Conservation (phyloP, 2,888 invertebrate genomes). For the Pterostichus madidus region DNA sequence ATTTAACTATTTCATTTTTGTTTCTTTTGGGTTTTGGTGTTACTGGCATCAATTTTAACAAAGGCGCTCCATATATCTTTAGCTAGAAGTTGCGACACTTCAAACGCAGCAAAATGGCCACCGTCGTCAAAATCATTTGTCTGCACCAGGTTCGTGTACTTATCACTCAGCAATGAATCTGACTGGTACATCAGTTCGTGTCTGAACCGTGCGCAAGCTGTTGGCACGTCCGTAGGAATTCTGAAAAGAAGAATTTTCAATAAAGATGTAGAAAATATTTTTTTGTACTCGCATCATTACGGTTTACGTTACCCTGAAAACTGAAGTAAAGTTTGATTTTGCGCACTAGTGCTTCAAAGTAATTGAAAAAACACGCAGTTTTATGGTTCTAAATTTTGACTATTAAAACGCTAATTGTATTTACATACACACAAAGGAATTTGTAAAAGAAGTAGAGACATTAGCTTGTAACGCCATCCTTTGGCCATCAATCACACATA, state of each 20-base stretch:
- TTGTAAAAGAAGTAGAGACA: no score
- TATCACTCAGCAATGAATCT: slow-evolving; percentile 80
- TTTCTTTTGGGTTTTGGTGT: neutral
- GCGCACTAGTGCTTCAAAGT: no score
- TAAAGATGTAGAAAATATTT: neutral
- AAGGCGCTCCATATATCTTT: slow-evolving; percentile 84
- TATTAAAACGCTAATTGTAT: no score
- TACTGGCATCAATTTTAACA: slow-evolving; percentile 74
- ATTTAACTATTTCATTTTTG: no score
- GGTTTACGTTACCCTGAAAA: no score
- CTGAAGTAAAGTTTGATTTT: no score
- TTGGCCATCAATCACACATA: no score
- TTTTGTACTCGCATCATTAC: no score
- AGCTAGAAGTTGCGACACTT: slow-evolving; percentile 85
- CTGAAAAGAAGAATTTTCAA: slow-evolving; percentile 77
- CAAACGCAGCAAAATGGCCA: slow-evolving; percentile 92
- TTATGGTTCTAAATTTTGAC: no score
- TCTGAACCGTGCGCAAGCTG: slow-evolving; percentile 86
- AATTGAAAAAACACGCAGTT: no score
- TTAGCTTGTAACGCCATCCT: no score
- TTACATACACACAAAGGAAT: no score
- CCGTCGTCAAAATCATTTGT: slow-evolving; percentile 84
- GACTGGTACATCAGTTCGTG: slow-evolving; percentile 83
- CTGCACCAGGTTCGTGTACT: slow-evolving; percentile 84
- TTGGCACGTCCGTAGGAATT: slow-evolving; percentile 83